Percentiles rank a stretch among this genome's conserved stretches.
Conservation (phyloP, 2,888 invertebrate species). For the Drosophila quasianomalipes region DNA sequence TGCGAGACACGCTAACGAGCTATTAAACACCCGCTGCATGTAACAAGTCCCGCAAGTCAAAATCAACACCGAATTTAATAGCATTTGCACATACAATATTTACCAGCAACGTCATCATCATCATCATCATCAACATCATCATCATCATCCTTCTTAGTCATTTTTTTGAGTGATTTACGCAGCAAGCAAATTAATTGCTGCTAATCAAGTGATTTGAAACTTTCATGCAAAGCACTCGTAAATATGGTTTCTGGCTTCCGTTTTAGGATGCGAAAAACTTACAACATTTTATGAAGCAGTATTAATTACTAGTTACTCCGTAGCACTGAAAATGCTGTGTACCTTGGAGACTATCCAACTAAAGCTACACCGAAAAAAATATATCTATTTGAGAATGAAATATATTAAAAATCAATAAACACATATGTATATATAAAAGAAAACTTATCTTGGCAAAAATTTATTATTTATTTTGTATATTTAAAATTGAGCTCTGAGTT, state of each 20-base stretch:
- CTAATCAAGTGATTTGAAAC: slow-evolving; percentile 75
- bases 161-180: slow-evolving; percentile 47
- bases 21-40: slow-evolving; percentile 65
- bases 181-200: slow-evolving; percentile 62
- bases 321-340: slow-evolving; percentile 31
- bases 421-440: not conserved
- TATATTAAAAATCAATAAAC: not conserved
- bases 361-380: not conserved
- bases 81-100: not conserved
- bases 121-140: not conserved
- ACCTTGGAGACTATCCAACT: slow-evolving; percentile 5
- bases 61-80: slow-evolving; percentile 16
- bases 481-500: not conserved
- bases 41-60: slow-evolving; percentile 57
- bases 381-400: too few relatives aligned
- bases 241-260: slow-evolving; percentile 36
- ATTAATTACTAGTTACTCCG: slow-evolving; percentile 64
- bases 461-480: not conserved
- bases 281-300: slow-evolving; percentile 57
- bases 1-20: slow-evolving; percentile 66
- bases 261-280: slow-evolving; percentile 44
- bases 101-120: not conserved
- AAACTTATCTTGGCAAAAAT: not conserved
- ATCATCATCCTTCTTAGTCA: not conserved
- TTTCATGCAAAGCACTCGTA: slow-evolving; percentile 58